Percentiles rank a stretch among this genome's conserved stretches.
phyloP scores from a whole-genome alignment of 2,888 invertebrate genomes.

The Muschampia plurimacula region DNA sequence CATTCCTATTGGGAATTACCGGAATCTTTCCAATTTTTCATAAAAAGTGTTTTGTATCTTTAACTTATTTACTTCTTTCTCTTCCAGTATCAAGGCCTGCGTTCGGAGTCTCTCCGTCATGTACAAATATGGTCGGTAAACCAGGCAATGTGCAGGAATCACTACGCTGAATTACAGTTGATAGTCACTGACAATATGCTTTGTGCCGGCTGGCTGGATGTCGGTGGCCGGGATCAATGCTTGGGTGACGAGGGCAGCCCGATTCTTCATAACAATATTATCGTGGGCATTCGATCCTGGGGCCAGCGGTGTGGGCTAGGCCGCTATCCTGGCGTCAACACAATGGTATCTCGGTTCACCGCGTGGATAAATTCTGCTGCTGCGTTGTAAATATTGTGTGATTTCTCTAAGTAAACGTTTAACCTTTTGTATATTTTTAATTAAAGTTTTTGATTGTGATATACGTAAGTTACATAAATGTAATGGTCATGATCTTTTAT shows the following conservation, averaged over 20 bases:
- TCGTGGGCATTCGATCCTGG: constrained; percentile 55
- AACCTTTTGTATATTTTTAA: not conserved
- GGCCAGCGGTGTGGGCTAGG: constrained; percentile 54
- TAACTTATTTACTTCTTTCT: not conserved
- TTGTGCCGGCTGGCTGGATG: constrained; percentile 64
- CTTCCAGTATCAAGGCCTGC: constrained; percentile 41
- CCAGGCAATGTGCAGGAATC: constrained; percentile 51
- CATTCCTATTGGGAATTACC: not conserved
- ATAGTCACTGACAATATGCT: constrained; percentile 61
- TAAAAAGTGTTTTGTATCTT: not conserved
- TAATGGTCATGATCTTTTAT: too few relatives aligned
- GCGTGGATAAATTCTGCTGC: constrained; percentile 18
- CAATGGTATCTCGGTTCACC: not conserved
- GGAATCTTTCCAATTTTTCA: not conserved
- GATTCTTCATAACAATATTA: constrained; percentile 59
- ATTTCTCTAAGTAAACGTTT: not conserved
- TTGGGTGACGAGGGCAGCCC: constrained; percentile 69
- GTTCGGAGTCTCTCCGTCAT: constrained; percentile 54
- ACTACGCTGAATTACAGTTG: constrained; percentile 49
- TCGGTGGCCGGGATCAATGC: constrained; percentile 71
- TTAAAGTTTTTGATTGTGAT: not conserved
- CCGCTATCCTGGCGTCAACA: constrained; percentile 52
- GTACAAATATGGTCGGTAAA: constrained; percentile 59
- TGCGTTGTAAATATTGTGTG: not conserved
- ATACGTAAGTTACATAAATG: not conserved